A percentile compares a stretch with the other conserved stretches of the same genome.
Conservation (phyloP, 2,113 vertebrate species). For the Phaethon lepturus region DNA sequence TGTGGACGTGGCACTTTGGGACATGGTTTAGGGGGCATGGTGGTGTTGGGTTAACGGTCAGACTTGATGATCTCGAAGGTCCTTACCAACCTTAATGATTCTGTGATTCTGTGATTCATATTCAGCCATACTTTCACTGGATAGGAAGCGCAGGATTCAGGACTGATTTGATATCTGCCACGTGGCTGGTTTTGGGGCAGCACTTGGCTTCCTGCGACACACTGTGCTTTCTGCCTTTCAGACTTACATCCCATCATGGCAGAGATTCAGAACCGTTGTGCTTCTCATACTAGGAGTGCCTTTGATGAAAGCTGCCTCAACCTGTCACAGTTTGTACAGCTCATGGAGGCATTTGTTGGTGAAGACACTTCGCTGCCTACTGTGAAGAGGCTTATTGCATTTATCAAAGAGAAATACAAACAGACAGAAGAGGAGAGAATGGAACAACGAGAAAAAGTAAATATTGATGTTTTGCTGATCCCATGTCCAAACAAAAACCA, state of each 20-base stretch:
- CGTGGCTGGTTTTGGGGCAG: background rate
- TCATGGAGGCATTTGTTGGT: constrained; percentile 79
- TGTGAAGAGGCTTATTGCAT: constrained; percentile 63
- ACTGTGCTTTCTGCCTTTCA: constrained; percentile 52
- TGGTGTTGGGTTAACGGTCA: too few species aligned
- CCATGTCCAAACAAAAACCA: background rate
- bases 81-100: too few species aligned
- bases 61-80: too few species aligned
- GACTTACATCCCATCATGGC: constrained; percentile 52
- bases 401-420: constrained; percentile 71
- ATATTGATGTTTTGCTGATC: constrained; percentile 28
- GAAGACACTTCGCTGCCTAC: constrained; percentile 30
- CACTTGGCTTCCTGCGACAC: background rate
- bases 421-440: constrained; percentile 79
- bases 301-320: constrained; percentile 67
- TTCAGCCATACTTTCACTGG: background rate
- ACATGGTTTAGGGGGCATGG: too few species aligned
- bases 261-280: constrained; percentile 49
- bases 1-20: too few species aligned
- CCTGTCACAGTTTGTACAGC: constrained; percentile 77
- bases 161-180: background rate
- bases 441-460: constrained; percentile 66
- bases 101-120: too few species aligned
- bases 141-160: background rate
- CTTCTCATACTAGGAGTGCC: constrained; percentile 25